phyloP scores from a whole-genome alignment of 2,113 vertebrate genomes.

The Phaethon lepturus region DNA sequence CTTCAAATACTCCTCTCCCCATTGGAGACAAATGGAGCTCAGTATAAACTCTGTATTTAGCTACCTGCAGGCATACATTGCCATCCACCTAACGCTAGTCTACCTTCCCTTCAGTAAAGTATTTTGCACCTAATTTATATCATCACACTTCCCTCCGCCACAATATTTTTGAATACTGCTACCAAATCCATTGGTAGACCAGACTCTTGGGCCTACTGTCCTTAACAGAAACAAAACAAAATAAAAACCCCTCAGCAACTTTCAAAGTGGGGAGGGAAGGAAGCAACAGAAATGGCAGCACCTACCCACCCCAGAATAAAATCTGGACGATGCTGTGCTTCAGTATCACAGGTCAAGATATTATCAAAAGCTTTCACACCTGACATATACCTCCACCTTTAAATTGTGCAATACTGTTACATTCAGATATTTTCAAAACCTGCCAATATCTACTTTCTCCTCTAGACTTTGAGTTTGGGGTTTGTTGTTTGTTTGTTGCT shows the following conservation, averaged over 20 bases:
- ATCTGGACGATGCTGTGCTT: accelerated
- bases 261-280: not conserved
- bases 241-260: not conserved
- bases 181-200: not conserved
- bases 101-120: not conserved
- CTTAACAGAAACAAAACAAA: not conserved
- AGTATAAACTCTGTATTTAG: not conserved
- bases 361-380: not conserved
- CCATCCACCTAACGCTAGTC: not conserved
- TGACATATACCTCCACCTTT: not conserved
- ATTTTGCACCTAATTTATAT: not conserved
- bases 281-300: not conserved
- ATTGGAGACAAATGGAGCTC: not conserved
- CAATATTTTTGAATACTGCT: not conserved
- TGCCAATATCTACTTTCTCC: not conserved
- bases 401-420: not conserved
- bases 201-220: not conserved
- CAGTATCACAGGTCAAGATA: not conserved
- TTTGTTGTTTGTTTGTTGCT: not conserved
- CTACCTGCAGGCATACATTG: not conserved
- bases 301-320: not conserved
- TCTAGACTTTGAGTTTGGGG: not conserved
- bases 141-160: not conserved
- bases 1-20: not conserved
- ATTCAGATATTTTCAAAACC: not conserved